Base-by-base conservation (phyloP, 2,888 invertebrate species). In the Stictocephala bisonia region DNA sequence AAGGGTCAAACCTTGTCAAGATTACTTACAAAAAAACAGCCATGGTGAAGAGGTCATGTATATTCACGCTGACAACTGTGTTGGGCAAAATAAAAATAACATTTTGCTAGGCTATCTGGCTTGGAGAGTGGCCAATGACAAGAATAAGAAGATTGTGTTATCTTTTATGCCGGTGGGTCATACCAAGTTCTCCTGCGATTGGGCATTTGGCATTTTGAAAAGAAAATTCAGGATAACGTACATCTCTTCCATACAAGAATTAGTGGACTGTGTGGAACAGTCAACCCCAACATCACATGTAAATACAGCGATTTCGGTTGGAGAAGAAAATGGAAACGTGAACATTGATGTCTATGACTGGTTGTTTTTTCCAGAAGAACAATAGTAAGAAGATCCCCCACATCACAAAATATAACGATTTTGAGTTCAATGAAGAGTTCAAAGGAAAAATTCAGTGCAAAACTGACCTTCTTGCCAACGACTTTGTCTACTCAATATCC, bases 41-140 rank as follows among this genome's bases (percentile, higher is more conserved):
- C 29, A 26, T 6, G 72, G 74, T 31, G 75, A 74, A 40, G 31
- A 50, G 13, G 4, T 24, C 3, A 40, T 73, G 48, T 56, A 24
- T 26, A 11, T 74, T 9, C 73, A 76, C 60, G 75, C 74, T 3
- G 75, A 76, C 35, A 75, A 76, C 50, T 76, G 75, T 73, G 60
- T 58, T 15, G 73, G 58, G 13, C 74, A 77, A 48, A 77, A 77
- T 58, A 76, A 73, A 64, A 75, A 75, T 48, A 70, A 67, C 27
- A 74, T 72, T 29, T 26, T 48, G n/a, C n/a, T 73, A 11, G 58
- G 68, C 7, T 74, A 66, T 20, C 66, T 41, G 13, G 35, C 66
- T n/a, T 66, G 66, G 66, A 3, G 41, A n/a, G 18, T 66, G n/a
- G n/a, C 3, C 29, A 24, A 27, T 26, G 26, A 41, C 24, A 68